Base-by-base conservation (phyloP, 2,113 vertebrate species). In the Pedionomus torquatus region DNA sequence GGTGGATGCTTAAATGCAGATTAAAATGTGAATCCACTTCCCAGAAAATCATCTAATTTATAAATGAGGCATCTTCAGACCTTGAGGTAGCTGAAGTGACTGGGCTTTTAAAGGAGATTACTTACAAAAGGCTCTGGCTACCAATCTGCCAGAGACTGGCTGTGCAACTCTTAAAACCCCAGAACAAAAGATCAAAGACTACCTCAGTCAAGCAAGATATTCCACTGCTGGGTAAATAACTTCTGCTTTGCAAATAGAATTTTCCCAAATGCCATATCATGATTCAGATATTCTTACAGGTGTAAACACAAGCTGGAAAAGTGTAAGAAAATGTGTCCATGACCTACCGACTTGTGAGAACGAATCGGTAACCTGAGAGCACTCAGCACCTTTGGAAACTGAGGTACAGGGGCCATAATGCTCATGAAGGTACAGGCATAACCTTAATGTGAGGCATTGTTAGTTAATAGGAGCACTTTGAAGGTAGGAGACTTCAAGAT, bases 111-210 rank as follows among this genome's bases (percentile, higher is more conserved):
- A 96, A 95, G 86, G 31, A 91, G 81, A 95, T 93, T 91, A 85
- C 52, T 66, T 78, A 30, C n/a, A 83, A 95, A 93, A 87, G 37
- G 48, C 48, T 33, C 33, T 2, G 1, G 43, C 17, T 70, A 91
- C 74, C 83, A 39, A 35, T 64, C 85, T 87, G 18, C 19, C 3
- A 2, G 51, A 71, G 46, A 65, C 23, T 31, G 46, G 30, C 89
- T 49, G 55, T 0, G 0, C 2, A 1, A 63, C 65, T 77, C 78
- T 78, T 90, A 82, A 94, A 93, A 86, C 39, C 37, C 55, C 66
- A 71, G 83, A 89, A 94, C 26, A 90, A 89, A 96, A 95, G 78
- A 85, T 96, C 92, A 96, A 82, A 92, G 81, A 39, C 65, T 81
- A 43, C 39, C 54, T 83, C 55, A 66, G 79, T 41, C 80, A 65